Base-by-base conservation (phyloP, 2,797 vertebrate genomes). In the Morelia viridis region DNA sequence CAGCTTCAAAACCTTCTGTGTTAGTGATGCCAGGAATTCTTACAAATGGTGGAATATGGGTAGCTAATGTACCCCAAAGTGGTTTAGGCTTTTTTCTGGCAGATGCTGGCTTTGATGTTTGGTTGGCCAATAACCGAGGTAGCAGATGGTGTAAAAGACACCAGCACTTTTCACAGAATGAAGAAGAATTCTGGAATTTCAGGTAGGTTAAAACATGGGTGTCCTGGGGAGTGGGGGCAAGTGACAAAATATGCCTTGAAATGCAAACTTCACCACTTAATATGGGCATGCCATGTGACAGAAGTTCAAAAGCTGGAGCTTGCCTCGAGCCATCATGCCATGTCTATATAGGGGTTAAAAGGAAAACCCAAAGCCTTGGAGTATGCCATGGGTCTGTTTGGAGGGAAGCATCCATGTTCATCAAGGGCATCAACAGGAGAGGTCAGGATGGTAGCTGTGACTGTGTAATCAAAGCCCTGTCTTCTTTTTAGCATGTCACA, bases 91-190 rank as follows among this genome's bases (percentile, higher is more conserved):
- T 98, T 88, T 92, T 97, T 0, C 94, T 97, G 13, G 97, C 97
- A 85, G 97, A 97, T 89, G 97, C 97, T 28, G 97, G 97, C 24
- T 97, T 95, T 85, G 97, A 97, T 1, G 97, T 97, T 53, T 97
- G 97, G 97, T 76, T 97, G 87, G 97, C 94, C 5, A 97, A 97
- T 92, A 97, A 96, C 91, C 87, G 97, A 31, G 97, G 97, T 15
- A 97, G 97, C 80, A 95, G 96, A 1, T 97, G 97, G 97, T 97
- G 97, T 85, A 94, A 92, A 87, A 97, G 95, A 35, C 97, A 97
- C 91, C 96, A 95, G 91, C 96, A 94, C 4, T 95, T 97, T 80
- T 96, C 96, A 22, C 0, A 93, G 61, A 93, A 96, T 13, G 87
- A 96, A 89, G 95, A 97, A 85, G 95, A 96, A 88, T 97, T 97